These are phyloP conservation scores for Tiaroga cobitis DNA, from an alignment of 2,797 vertebrate genomes.

Conservation along the genomic window DNA sequence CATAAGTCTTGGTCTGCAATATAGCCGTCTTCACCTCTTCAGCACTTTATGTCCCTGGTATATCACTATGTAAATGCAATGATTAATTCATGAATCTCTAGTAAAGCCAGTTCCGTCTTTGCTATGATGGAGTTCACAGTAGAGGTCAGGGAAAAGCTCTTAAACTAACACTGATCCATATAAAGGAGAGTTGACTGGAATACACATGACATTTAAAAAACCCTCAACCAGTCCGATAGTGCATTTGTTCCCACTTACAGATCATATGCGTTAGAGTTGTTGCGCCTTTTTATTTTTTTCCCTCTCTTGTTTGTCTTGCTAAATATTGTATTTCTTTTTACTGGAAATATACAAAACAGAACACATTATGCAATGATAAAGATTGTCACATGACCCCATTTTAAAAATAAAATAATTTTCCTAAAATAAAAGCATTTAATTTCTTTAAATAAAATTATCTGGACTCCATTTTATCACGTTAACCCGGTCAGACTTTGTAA, in stretches of 20 bases:
- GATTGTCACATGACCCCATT: background rate
- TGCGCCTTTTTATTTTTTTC: too few relatives aligned
- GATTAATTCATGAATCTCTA: constrained; percentile 35
- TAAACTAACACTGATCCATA: background rate
- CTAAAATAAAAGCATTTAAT: too few relatives aligned
- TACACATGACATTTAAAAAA: constrained; percentile 3
- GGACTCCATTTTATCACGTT: background rate
- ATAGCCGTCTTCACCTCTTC: background rate
- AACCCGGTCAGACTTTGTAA: background rate
- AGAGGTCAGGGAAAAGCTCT: constrained; percentile 20
- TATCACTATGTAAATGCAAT: constrained; percentile 21
- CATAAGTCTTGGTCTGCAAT: background rate
- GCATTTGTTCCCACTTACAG: background rate
- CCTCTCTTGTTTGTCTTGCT: background rate
- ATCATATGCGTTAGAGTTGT: background rate
- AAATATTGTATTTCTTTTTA: background rate
- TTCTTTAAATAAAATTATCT: background rate
- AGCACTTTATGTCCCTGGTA: background rate
- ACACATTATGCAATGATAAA: background rate
- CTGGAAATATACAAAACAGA: background rate
- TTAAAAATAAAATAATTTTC: background rate
- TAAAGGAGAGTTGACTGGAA: constrained; percentile 3
- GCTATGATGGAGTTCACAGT: constrained; percentile 18
- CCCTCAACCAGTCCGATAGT: background rate
- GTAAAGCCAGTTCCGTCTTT: constrained; percentile 7